These are phyloP conservation scores for Dynastes tityus DNA, from an alignment of 2,888 invertebrate genomes.

Conservation along the genomic window DNA sequence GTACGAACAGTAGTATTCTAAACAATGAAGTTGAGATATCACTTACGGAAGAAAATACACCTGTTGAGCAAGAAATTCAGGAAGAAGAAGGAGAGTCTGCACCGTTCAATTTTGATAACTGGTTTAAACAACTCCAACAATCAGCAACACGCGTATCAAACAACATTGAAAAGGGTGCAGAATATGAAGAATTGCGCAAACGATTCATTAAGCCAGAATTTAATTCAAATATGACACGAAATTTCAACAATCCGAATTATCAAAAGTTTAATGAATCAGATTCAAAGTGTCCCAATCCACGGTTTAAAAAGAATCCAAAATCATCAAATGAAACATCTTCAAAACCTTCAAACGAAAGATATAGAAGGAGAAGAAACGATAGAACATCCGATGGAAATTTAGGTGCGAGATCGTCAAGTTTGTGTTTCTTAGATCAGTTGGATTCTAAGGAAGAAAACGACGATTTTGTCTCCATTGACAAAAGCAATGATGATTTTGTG, in stretches of 20 bases:
- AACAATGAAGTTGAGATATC: conserved; percentile 15
- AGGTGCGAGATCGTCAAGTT: background rate
- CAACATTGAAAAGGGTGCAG: background rate
- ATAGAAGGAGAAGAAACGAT: background rate
- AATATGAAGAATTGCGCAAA: conserved; percentile 8
- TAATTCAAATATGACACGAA: conserved; percentile 4
- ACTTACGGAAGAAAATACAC: background rate
- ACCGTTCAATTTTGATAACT: background rate
- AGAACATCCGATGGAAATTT: background rate
- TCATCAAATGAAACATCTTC: background rate
- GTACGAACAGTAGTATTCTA: background rate
- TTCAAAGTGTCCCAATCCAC: background rate
- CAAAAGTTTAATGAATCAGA: background rate
- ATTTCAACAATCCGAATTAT: background rate
- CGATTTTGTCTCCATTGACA: background rate
- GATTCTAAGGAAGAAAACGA: background rate
- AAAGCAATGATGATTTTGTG: conserved; percentile 16
- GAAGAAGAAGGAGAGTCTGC: background rate
- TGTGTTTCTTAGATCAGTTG: background rate
- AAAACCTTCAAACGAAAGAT: background rate
- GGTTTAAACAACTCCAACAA: background rate
- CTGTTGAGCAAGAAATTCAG: background rate
- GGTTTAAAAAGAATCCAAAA: background rate
- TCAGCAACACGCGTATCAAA: background rate
- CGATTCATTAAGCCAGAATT: background rate